Conservation (phyloP, 2,797 vertebrate genomes). For the Pelodytes ibericus region DNA sequence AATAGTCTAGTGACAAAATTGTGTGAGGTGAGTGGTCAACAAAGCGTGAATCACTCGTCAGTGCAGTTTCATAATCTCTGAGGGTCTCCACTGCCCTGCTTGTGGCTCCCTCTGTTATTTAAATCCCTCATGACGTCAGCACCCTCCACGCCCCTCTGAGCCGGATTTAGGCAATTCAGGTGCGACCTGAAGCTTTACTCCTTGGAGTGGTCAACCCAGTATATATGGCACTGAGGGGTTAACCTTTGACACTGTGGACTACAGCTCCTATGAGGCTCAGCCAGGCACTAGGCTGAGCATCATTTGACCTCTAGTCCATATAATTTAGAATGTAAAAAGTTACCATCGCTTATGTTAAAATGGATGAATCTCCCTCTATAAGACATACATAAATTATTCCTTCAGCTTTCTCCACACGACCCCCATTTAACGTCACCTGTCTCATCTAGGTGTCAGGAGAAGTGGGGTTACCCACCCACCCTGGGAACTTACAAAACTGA, state of each 20-base stretch:
- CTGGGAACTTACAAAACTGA: neutral
- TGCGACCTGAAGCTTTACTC: constrained; percentile 8
- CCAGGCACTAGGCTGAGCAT: no score
- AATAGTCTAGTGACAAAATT: neutral
- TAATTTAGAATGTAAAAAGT: no score
- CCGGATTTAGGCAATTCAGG: constrained; percentile 30
- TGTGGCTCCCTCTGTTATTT: constrained; percentile 20
- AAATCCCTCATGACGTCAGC: constrained; percentile 39
- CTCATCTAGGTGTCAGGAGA: neutral
- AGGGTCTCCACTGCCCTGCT: neutral
- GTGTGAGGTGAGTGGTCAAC: neutral
- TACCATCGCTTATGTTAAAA: no score
- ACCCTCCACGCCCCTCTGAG: constrained; percentile 8
- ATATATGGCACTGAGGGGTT: no score
- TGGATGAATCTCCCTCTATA: no score
- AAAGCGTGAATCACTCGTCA: neutral
- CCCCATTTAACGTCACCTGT: no score
- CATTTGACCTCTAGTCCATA: no score
- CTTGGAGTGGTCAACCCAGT: no score
- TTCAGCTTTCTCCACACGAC: no score
- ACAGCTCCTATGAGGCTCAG: no score
- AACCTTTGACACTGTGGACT: no score
- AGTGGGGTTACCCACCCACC: neutral
- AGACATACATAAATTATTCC: no score
- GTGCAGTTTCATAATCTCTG: neutral